A percentile compares a stretch with the other conserved stretches of the same genome.
These are phyloP conservation scores for Stenchaetothrips biformis DNA, from an alignment of 2,888 invertebrate species.

Conservation along the genomic window DNA sequence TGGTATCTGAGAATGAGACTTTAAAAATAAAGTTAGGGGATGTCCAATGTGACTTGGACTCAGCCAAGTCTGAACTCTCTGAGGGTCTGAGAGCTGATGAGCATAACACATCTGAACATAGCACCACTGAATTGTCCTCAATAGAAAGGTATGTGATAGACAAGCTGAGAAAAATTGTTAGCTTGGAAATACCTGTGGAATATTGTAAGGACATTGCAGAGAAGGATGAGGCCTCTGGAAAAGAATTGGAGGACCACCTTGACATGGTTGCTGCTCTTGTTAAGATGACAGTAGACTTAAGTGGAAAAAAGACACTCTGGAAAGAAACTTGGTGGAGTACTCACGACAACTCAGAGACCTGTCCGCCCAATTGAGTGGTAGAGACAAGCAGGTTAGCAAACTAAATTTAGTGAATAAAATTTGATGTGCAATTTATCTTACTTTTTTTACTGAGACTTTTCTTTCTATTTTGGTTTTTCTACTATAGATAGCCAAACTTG, in stretches of 20 bases:
- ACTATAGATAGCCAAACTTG: constrained; percentile 37
- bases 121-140: not conserved
- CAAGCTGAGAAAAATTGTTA: constrained; percentile 32
- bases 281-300: constrained; percentile 39
- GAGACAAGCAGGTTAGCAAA: not conserved
- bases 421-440: not conserved
- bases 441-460: not conserved
- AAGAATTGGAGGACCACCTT: not conserved
- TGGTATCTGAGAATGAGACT: constrained; percentile 6
- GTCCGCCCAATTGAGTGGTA: not conserved
- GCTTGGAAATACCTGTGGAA: constrained; percentile 33
- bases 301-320: constrained; percentile 46
- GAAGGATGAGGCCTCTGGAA: not conserved
- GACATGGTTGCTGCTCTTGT: constrained; percentile 6
- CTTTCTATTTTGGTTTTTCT: not conserved
- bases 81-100: not conserved
- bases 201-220: constrained; percentile 26
- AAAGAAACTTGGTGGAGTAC: constrained; percentile 44
- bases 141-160: constrained; percentile 24
- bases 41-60: not conserved
- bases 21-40: not conserved
- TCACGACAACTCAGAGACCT: constrained; percentile 40
- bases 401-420: not conserved
- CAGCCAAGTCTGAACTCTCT: not conserved
- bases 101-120: not conserved